These are phyloP conservation scores for Lanistes nyassanus DNA, from an alignment of 1,140 invertebrate genomes.

Conservation along the genomic window DNA sequence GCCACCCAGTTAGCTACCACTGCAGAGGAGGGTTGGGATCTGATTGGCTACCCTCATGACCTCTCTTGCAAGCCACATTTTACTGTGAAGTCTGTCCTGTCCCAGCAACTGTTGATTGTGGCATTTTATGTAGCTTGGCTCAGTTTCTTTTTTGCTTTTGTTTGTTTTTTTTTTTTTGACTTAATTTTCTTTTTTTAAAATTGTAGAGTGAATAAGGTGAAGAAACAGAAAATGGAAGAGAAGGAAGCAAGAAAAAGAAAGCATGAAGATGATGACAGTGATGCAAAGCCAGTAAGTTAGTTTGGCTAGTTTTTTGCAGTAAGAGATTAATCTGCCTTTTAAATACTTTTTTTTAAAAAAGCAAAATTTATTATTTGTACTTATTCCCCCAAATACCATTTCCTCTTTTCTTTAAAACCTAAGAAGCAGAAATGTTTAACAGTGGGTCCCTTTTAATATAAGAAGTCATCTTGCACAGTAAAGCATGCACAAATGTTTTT, in stretches of 20 bases:
- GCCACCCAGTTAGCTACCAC: no score
- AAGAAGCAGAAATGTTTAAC: conserved; percentile 44
- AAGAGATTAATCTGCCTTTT: neutral
- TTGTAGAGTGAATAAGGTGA: conserved; percentile 75
- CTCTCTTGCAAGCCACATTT: no score
- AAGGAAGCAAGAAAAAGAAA: conserved; percentile 72
- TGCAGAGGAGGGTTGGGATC: no score
- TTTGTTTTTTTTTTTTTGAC: neutral
- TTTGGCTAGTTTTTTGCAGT: neutral
- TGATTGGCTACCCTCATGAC: no score
- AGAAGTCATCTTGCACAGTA: neutral
- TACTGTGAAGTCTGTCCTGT: no score
- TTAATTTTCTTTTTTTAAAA: neutral
- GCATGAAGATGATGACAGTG: conserved; percentile 30
- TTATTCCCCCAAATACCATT: no score
- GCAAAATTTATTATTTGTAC: no score
- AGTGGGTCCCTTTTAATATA: neutral
- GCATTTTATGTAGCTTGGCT: no score
- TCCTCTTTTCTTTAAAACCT: neutral
- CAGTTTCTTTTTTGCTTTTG: neutral
- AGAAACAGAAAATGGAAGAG: conserved; percentile 73
- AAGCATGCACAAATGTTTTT: neutral
- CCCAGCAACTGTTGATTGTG: no score
- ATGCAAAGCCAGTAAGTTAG: conserved; percentile 37
- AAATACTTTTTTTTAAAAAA: no score